Conservation (phyloP, 2,797 vertebrate genomes). For the Poecilia gillii region DNA sequence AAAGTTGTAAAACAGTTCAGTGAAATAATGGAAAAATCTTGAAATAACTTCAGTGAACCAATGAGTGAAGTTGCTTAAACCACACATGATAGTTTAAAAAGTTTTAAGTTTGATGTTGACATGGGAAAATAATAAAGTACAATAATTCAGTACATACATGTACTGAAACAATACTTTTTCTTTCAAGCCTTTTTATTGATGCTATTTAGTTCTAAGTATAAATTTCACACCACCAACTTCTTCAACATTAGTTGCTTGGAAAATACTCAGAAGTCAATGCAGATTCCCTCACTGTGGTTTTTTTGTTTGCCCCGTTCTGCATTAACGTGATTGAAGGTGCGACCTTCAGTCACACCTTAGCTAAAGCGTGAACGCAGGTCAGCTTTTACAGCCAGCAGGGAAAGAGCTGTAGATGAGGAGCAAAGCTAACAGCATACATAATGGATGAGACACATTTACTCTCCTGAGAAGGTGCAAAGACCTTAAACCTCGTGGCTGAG, state of each 20-base stretch:
- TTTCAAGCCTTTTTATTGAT: not conserved
- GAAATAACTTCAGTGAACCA: too few relatives aligned
- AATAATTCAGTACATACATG: too few relatives aligned
- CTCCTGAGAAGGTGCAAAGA: slow-evolving; percentile 33
- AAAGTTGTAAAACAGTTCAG: too few relatives aligned
- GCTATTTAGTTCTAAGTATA: not conserved
- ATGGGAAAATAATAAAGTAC: too few relatives aligned
- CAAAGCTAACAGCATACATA: slow-evolving; percentile 58
- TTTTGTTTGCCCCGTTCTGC: slow-evolving; percentile 11
- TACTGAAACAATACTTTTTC: too few relatives aligned
- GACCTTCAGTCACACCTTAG: slow-evolving; percentile 45
- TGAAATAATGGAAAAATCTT: too few relatives aligned
- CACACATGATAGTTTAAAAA: too few relatives aligned
- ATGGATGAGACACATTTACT: slow-evolving; percentile 64
- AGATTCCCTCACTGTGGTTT: not conserved
- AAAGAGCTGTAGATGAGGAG: slow-evolving; percentile 46
- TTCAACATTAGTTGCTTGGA: not conserved
- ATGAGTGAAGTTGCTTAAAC: too few relatives aligned
- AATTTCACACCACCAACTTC: not conserved
- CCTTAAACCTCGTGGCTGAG: slow-evolving; percentile 32
- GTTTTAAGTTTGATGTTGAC: too few relatives aligned
- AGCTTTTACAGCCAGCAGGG: slow-evolving; percentile 30
- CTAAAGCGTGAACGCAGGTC: slow-evolving; percentile 32
- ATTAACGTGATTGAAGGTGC: slow-evolving; percentile 27
- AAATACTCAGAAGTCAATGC: not conserved